Evolutionary conservation across 2,113 vertebrate species (phyloP).

Genomic region (Phodopus roborovskii): DNA sequence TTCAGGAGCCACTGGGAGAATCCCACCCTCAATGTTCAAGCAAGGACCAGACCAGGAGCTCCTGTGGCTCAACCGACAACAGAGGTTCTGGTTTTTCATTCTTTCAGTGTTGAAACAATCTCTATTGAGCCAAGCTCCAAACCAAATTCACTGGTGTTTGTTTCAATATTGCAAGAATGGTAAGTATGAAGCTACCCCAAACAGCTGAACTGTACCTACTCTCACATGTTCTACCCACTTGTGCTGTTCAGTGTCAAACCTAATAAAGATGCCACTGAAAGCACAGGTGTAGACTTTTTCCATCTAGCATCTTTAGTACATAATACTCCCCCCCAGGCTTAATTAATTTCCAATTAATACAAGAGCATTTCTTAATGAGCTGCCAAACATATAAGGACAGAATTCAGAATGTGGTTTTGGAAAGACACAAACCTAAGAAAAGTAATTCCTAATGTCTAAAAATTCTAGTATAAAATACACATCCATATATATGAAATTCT

Average conservation of each 20-base stretch:
- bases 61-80: neutral
- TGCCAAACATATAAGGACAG: conserved; percentile 18
- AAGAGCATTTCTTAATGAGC: neutral
- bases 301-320: neutral
- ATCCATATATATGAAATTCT: neutral
- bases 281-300: neutral
- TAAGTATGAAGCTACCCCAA: neutral
- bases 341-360: neutral
- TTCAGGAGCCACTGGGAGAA: conserved; percentile 41
- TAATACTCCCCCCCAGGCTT: neutral
- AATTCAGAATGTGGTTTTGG: conserved; percentile 39
- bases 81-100: conserved; percentile 61
- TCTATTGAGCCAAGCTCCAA: conserved; percentile 53
- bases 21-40: neutral
- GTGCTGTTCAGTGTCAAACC: neutral
- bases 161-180: conserved; percentile 75
- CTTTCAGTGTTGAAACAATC: conserved; percentile 75
- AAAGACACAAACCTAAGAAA: conserved; percentile 29
- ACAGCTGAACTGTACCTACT: neutral
- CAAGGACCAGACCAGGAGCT: conserved; percentile 19
- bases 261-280: conserved; percentile 46
- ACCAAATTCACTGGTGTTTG: conserved; percentile 76
- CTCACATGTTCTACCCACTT: neutral
- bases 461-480: neutral
- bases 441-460: conserved; percentile 34